A percentile compares a stretch with the other conserved stretches of the same genome.
Conservation (phyloP, 2,888 invertebrate genomes). For the Agrochola circellaris region DNA sequence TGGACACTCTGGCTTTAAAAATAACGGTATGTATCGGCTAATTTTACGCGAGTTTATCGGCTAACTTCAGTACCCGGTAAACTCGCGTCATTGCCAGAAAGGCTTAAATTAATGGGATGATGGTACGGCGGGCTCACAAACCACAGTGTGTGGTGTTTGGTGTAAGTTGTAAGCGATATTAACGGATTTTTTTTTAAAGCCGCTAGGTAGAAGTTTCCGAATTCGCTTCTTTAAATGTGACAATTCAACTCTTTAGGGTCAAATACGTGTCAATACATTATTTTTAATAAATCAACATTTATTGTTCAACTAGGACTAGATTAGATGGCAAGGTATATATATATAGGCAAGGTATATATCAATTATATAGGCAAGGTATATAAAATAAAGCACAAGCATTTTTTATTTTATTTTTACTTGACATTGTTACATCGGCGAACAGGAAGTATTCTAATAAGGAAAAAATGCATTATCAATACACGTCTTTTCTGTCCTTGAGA, state of each 20-base stretch:
- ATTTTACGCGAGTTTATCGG: no score
- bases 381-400: no score
- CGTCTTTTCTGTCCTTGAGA: neutral
- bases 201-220: neutral
- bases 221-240: neutral
- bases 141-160: constrained; percentile 33
- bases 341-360: no score
- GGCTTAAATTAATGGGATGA: constrained; percentile 64
- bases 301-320: no score
- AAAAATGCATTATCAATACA: neutral
- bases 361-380: no score
- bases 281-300: no score
- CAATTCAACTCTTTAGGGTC: neutral
- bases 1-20: constrained; percentile 11
- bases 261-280: no score
- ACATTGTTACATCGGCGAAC: no score
- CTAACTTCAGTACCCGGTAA: constrained; percentile 27
- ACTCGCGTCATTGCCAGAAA: constrained; percentile 44
- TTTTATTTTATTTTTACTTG: no score
- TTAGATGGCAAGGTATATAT: no score
- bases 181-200: no score
- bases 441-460: no score
- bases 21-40: constrained; percentile 19
- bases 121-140: constrained; percentile 57
- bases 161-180: constrained; percentile 29